Evolutionary conservation across 2,888 invertebrate genomes (phyloP), one percentile per base, ranked within the genome.

Genomic region (Dryobota labecula): DNA sequence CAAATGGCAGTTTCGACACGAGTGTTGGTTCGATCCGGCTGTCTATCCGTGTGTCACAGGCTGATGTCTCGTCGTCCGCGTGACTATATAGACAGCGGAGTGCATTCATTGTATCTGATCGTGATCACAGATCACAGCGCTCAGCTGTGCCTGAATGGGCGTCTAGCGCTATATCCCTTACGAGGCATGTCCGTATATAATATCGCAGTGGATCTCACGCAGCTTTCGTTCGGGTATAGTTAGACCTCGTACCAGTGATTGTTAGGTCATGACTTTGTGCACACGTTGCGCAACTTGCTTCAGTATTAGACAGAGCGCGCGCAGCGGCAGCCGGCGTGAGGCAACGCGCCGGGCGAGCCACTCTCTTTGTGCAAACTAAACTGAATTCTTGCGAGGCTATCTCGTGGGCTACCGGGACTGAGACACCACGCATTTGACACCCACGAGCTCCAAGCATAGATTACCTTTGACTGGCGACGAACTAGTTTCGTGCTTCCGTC

Each of bases 191-290:
- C 53, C 45, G 41, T 38, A 60, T 53, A 56, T 56, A 45, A 30
- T 24, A 36, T 38, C 20, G 41, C 47, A 11, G 41, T 47, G 13
- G 18, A 45, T 63, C 58, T 64, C 41, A 38, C 53, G 38, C 76
- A 20, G 64, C 77, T 65, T 56, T 67, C 63, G 63, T 51, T 51
- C 51, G 20, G 56, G 18, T 38, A n/a, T 11, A 20, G 67, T 20
- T 41, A 63, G 67, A 70, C 51, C 56, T 78, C 56, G 82, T 53
- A 18, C 33, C 24, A 64, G 67, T 30, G 73, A 82, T 57, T 68
- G 78, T 79, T 64, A 53, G 67, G 47, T 78, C 64, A 72, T 53
- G 61, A 68, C 47, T 58, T 70, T 36, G 63, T 60, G 54, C 82
- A 43, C 58, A 65, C 68, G 64, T 79, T 78, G 73, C 64, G 56